Conservation (phyloP, 2,113 vertebrate genomes). For the Scomber japonicus region DNA sequence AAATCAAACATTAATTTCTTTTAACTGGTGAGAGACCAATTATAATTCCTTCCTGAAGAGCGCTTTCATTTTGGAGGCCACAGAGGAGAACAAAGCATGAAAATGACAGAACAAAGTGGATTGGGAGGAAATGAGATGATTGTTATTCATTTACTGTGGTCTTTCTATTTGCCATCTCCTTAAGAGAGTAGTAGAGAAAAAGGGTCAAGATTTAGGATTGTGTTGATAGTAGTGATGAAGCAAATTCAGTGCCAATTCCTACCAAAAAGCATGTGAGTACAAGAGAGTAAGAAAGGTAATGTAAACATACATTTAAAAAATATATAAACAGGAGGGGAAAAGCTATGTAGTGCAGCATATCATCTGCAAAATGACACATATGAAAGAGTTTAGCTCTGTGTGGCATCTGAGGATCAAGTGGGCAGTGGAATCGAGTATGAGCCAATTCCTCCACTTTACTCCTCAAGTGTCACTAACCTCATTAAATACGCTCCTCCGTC, state of each 20-base stretch:
- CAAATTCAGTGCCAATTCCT: not conserved
- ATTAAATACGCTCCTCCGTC: constrained; percentile 64
- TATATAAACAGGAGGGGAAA: not conserved
- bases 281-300: not conserved
- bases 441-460: constrained; percentile 61
- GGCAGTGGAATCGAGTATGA: constrained; percentile 29
- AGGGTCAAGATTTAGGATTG: not conserved
- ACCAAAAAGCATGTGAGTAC: not conserved
- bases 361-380: constrained; percentile 27
- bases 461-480: constrained; percentile 77
- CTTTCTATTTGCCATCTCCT: constrained; percentile 12
- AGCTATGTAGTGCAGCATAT: not conserved
- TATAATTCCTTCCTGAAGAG: constrained; percentile 50
- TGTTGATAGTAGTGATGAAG: not conserved
- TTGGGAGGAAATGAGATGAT: constrained; percentile 36
- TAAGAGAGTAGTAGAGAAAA: constrained; percentile 11
- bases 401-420: constrained; percentile 42
- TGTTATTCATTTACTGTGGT: constrained; percentile 36
- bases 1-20: constrained; percentile 68
- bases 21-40: constrained; percentile 62
- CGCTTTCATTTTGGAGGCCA: constrained; percentile 28
- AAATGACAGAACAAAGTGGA: constrained; percentile 57
- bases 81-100: constrained; percentile 14
- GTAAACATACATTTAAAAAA: not conserved
- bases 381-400: constrained; percentile 22